Base-by-base conservation (phyloP, 2,888 invertebrate species). In the Cotesia congregata region DNA sequence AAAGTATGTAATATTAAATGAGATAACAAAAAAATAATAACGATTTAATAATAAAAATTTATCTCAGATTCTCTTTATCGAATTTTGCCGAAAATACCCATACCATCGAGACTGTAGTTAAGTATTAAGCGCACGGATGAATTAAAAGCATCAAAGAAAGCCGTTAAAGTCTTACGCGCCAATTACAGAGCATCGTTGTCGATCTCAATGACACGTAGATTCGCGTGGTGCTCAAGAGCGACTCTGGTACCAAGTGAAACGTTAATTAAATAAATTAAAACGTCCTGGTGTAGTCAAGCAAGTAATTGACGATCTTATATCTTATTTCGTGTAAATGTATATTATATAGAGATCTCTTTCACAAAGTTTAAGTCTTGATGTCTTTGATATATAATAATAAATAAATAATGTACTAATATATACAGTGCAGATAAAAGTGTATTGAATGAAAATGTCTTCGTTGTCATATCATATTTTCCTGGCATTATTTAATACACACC, bases 231-330 rank as follows among this genome's bases (percentile, higher is more conserved):
- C 6, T 17, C 59, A 30, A 70, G 50, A 17, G 68, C 15, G 15
- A 12, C 60, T 50, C 20, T 6, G 67, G 77, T 76, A 80, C 81
- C 78, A 80, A 83, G 82, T 83, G 84, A 83, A 83, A 84, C 82
- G 82, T 81, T 83, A 50, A 50, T 50, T 50, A 50, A 50, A 50
- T 82, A 83, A 84, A 84, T 84, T 84, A 84, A 83, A 82, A 83
- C 80, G 82, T 83, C 81, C 81, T 78, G 81, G 81, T 81, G 80
- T 74, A 78, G 69, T 78, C 79, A 78, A 78, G 75, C 77, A 77
- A 76, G 79, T 83, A 82, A 83, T 83, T 83, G 83, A 83, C 81
- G 78, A 80, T 82, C 73, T 78, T 75, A 62, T 38, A 64, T 72
- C 75, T 71, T 77, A 75, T 67, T 38, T 7, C 20, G 30, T 7